Evolutionary conservation across 2,888 invertebrate genomes (phyloP).

Genomic region (Cephus sareptanus): DNA sequence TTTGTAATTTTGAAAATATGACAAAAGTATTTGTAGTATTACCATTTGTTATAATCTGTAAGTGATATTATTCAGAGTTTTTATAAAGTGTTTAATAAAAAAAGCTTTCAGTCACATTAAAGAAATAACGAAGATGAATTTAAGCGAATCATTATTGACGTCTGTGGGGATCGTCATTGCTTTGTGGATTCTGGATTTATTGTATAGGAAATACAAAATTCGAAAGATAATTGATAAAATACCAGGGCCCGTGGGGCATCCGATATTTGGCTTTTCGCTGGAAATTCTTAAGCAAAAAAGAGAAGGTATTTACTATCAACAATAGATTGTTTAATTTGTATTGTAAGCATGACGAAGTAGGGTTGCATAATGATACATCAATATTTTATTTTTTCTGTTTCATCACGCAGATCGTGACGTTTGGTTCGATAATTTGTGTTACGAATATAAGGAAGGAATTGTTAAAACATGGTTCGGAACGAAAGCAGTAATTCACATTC

Average conservation of each 20-base stretch:
- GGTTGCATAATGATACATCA: not conserved
- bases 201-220: conserved; percentile 25
- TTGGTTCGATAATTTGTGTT: conserved; percentile 34
- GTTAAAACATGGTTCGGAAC: conserved; percentile 38
- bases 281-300: conserved; percentile 21
- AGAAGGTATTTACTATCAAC: conserved; percentile 30
- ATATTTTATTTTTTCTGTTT: not conserved
- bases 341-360: conserved; percentile 10
- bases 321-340: not conserved
- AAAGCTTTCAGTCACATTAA: too few relatives aligned
- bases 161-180: conserved; percentile 11
- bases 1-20: too few relatives aligned
- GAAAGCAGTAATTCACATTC: conserved; percentile 32
- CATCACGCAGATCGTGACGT: conserved; percentile 35
- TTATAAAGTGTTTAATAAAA: too few relatives aligned
- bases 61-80: too few relatives aligned
- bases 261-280: conserved; percentile 35
- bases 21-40: too few relatives aligned
- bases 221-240: conserved; percentile 32
- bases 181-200: conserved; percentile 10
- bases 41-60: too few relatives aligned
- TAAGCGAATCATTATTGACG: conserved; percentile 9
- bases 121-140: too few relatives aligned
- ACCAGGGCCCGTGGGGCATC: conserved; percentile 40
- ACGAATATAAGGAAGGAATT: conserved; percentile 36